Conservation (phyloP, 1,140 invertebrate genomes). For the Gryllus bimaculatus region DNA sequence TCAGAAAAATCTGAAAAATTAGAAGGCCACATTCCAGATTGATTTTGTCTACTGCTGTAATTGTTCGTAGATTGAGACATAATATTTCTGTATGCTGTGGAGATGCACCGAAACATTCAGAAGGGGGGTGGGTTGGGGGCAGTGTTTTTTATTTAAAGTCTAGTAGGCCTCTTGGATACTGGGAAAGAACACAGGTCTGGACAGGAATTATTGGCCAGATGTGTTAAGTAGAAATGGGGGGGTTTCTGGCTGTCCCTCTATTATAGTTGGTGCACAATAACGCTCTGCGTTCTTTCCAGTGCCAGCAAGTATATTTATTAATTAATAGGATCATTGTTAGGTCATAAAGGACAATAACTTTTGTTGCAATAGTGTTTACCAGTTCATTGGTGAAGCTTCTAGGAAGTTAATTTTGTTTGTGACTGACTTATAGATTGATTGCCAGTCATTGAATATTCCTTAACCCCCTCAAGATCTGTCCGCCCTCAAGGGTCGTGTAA, state of each 20-base stretch:
- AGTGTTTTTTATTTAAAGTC: slow-evolving; percentile 18
- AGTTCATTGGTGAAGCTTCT: not conserved
- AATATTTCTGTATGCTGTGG: slow-evolving; percentile 27
- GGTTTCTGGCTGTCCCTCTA: slow-evolving; percentile 9
- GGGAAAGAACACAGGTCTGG: slow-evolving; percentile 20
- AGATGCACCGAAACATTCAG: slow-evolving; percentile 28
- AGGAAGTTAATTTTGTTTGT: slow-evolving; percentile 13
- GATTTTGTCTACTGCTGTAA: slow-evolving; percentile 21
- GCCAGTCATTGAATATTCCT: slow-evolving; percentile 22
- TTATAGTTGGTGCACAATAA: not conserved
- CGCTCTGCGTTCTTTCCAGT: slow-evolving; percentile 24
- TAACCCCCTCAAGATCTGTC: slow-evolving; percentile 27
- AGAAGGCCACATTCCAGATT: slow-evolving; percentile 25
- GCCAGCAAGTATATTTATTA: slow-evolving; percentile 22
- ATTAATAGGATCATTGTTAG: slow-evolving; percentile 4
- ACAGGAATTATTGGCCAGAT: not conserved
- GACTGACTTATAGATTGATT: slow-evolving; percentile 17
- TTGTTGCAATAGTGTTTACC: not conserved
- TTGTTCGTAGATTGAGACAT: slow-evolving; percentile 23
- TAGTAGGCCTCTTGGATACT: slow-evolving; percentile 14
- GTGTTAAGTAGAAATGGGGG: not conserved
- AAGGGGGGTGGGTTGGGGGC: slow-evolving; percentile 27
- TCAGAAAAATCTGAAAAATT: slow-evolving; percentile 14
- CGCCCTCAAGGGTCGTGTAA: slow-evolving; percentile 28
- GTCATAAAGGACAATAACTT: not conserved